These are phyloP conservation scores for Gymnoscelis rufifasciata DNA, from an alignment of 2,888 invertebrate species.

Conservation along the genomic window DNA sequence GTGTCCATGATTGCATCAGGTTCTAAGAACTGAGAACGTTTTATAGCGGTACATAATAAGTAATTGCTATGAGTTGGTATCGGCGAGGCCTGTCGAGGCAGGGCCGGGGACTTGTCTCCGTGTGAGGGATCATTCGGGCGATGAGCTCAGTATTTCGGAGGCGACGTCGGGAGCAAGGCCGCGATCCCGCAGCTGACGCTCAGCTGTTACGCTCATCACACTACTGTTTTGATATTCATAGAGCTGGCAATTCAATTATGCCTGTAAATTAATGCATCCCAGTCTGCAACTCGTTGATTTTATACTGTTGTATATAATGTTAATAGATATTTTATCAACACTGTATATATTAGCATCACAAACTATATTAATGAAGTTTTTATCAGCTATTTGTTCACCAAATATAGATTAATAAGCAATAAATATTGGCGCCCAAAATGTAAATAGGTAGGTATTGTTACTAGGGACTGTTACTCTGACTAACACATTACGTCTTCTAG, in stretches of 20 bases:
- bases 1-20: slow-evolving; percentile 26
- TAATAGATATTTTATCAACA: no score
- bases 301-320: no score
- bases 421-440: no score
- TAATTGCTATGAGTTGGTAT: slow-evolving; percentile 48
- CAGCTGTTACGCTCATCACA: slow-evolving; percentile 66
- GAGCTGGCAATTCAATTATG: slow-evolving; percentile 43
- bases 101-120: slow-evolving; percentile 25
- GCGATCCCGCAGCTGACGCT: slow-evolving; percentile 50
- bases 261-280: background rate
- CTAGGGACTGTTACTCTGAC: no score
- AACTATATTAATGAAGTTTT: no score
- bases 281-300: background rate
- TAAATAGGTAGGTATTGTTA: no score
- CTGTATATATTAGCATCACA: no score
- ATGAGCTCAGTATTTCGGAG: slow-evolving; percentile 60
- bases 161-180: slow-evolving; percentile 39
- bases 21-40: slow-evolving; percentile 47
- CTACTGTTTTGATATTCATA: slow-evolving; percentile 42
- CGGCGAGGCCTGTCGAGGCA: slow-evolving; percentile 52
- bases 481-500: no score
- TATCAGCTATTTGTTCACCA: no score
- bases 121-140: slow-evolving; percentile 48
- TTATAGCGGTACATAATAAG: slow-evolving; percentile 41
- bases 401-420: no score